These are phyloP conservation scores for Amniataba percoides DNA, from an alignment of 2,797 vertebrate genomes.

Conservation along the genomic window DNA sequence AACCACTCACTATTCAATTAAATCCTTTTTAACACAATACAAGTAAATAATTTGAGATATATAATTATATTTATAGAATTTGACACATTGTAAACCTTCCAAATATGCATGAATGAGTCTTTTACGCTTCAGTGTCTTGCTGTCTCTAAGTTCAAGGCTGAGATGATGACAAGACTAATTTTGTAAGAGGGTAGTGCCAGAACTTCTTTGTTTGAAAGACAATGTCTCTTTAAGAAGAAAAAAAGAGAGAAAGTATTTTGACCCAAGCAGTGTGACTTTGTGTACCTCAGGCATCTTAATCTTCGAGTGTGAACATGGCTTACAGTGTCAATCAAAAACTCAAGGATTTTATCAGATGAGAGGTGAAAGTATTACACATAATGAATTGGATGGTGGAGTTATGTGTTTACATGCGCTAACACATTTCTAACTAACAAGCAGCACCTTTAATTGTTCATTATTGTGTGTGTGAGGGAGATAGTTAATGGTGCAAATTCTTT, in stretches of 20 bases:
- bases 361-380: constrained; percentile 29
- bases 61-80: background rate
- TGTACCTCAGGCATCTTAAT: constrained; percentile 15
- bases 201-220: constrained; percentile 12
- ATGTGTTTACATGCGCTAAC: background rate
- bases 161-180: background rate
- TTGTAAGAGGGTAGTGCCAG: background rate
- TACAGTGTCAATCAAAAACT: constrained; percentile 36
- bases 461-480: background rate
- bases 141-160: constrained; percentile 20
- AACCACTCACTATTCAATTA: background rate
- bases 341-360: constrained; percentile 39
- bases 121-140: background rate
- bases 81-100: background rate
- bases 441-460: constrained; percentile 18
- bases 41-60: background rate
- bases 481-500: constrained; percentile 4
- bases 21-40: background rate
- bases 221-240: background rate
- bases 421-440: constrained; percentile 15
- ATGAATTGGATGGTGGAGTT: constrained; percentile 19
- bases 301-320: constrained; percentile 19
- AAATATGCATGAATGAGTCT: background rate
- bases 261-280: constrained; percentile 16
- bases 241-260: constrained; percentile 4